These are phyloP conservation scores for Mesorhabditis sp. DNA, from an alignment of 2,888 invertebrate species.

Conservation along the genomic window DNA sequence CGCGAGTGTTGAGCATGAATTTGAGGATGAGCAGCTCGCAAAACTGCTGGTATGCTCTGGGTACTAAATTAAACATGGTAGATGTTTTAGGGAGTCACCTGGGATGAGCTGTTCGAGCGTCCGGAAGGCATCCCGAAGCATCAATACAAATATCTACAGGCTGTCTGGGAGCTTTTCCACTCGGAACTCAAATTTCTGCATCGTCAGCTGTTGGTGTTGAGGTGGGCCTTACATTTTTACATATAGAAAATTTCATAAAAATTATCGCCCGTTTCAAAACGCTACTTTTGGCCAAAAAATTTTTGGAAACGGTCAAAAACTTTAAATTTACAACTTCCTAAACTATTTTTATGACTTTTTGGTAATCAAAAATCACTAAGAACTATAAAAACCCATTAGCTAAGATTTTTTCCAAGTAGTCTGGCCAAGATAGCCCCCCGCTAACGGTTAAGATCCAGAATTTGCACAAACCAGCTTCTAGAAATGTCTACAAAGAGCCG, in stretches of 20 bases:
- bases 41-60: conserved; percentile 41
- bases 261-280: too few relatives aligned
- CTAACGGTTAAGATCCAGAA: conserved; percentile 9
- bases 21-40: conserved; percentile 52
- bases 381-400: too few relatives aligned
- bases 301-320: too few relatives aligned
- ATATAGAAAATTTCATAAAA: neutral
- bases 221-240: conserved; percentile 41
- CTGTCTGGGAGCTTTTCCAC: conserved; percentile 67
- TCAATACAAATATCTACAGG: conserved; percentile 36
- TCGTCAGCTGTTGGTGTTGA: conserved; percentile 68
- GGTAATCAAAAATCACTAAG: too few relatives aligned
- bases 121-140: conserved; percentile 14
- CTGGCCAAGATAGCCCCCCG: conserved; percentile 60
- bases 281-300: too few relatives aligned
- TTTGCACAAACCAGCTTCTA: conserved; percentile 17
- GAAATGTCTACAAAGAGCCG: conserved; percentile 68
- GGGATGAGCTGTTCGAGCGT: conserved; percentile 51
- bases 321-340: too few relatives aligned
- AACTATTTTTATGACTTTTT: too few relatives aligned
- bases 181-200: conserved; percentile 67
- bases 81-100: conserved; percentile 38
- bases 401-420: too few relatives aligned
- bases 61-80: neutral
- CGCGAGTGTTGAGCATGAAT: conserved; percentile 46